Percentiles rank a stretch among this genome's conserved stretches.
Evolutionary conservation across 2,888 invertebrate genomes (phyloP).

Genomic region (Glyphotaelius pellucidus): DNA sequence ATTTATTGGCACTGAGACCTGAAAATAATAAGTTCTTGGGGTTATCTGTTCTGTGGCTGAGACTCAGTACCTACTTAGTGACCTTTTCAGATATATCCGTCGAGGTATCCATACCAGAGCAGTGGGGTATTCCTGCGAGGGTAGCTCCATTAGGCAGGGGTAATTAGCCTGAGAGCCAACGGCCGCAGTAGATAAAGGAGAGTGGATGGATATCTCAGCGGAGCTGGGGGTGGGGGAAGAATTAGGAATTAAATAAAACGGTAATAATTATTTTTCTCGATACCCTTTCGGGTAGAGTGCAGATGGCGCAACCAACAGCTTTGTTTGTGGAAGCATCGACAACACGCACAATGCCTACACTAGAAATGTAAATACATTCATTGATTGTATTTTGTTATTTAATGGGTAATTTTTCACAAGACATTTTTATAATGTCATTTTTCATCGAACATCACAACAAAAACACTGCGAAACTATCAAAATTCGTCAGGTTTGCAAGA

Average conservation of each 20-base stretch:
- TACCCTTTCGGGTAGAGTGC: neutral
- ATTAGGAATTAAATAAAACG: constrained; percentile 7
- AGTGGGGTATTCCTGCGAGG: constrained; percentile 23
- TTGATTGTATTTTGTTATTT: neutral
- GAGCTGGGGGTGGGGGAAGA: neutral
- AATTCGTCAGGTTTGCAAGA: neutral
- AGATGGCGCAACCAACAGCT: neutral
- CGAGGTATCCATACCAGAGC: neutral
- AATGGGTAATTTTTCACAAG: neutral
- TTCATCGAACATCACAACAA: neutral
- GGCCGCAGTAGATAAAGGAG: constrained; percentile 5
- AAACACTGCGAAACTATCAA: neutral
- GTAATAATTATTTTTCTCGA: constrained; percentile 11
- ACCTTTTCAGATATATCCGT: constrained; percentile 19
- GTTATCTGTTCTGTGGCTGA: neutral
- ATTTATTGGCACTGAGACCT: no score
- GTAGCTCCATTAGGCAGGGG: constrained; percentile 25
- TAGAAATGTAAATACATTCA: neutral
- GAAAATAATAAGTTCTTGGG: neutral
- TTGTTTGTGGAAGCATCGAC: neutral
- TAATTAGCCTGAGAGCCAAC: constrained; percentile 28
- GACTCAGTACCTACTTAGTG: neutral
- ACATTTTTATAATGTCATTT: neutral
- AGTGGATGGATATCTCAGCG: constrained; percentile 19
- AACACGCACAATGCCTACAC: neutral